Percentiles rank a stretch among this genome's conserved stretches.
These are phyloP conservation scores for Heptranchias perlo DNA, from an alignment of 2,113 vertebrate genomes.

Conservation along the genomic window DNA sequence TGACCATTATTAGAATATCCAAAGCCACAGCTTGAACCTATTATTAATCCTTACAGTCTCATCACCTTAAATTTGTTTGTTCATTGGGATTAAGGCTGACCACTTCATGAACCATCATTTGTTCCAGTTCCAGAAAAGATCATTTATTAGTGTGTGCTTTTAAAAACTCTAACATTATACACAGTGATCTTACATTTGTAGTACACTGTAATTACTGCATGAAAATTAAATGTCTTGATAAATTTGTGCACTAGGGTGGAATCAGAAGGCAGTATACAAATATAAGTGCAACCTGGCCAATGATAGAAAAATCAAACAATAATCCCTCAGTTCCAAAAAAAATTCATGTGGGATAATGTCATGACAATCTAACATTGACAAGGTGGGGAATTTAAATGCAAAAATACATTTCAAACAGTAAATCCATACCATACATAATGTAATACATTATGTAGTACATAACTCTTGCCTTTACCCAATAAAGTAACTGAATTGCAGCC, in stretches of 20 bases:
- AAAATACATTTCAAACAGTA: neutral
- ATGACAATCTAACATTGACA: neutral
- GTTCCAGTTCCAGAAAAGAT: too few relatives aligned
- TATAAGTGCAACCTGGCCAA: neutral
- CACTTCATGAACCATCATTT: neutral
- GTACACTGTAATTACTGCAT: neutral
- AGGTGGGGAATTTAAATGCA: neutral
- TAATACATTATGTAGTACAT: too few relatives aligned
- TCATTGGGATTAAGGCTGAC: neutral
- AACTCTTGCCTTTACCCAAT: neutral
- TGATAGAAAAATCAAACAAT: neutral
- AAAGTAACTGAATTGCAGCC: neutral
- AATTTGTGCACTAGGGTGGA: neutral
- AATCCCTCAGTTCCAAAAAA: neutral
- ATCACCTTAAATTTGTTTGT: neutral
- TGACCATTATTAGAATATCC: neutral
- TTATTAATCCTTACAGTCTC: neutral
- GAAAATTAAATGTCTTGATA: neutral
- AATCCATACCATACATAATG: too few relatives aligned
- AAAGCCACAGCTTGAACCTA: neutral
- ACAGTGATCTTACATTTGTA: neutral
- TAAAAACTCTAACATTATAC: too few relatives aligned
- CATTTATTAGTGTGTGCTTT: too few relatives aligned
- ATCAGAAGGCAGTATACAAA: neutral
- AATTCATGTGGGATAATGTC: neutral